phyloP scores from a whole-genome alignment of 2,113 vertebrate genomes.

The Forbesichthys papilliferus region DNA sequence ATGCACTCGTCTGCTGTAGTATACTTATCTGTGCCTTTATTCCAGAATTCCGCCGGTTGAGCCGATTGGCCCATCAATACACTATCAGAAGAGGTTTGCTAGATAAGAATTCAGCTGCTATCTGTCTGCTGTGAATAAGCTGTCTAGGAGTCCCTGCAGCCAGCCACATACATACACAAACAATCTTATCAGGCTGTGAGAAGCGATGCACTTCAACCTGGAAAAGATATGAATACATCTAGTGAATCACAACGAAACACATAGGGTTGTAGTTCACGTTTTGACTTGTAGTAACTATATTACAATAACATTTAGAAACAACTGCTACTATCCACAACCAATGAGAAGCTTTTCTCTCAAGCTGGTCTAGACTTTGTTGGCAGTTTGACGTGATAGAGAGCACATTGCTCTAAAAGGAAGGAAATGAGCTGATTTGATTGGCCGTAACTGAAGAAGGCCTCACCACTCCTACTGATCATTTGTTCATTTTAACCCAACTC shows the following conservation, averaged over 20 bases:
- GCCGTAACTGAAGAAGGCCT: too few relatives aligned
- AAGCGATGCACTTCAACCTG: slow-evolving; percentile 41
- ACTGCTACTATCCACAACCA: background rate
- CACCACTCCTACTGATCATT: too few relatives aligned
- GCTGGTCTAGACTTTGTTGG: too few relatives aligned
- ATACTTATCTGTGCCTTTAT: slow-evolving; percentile 66
- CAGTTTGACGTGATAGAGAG: too few relatives aligned
- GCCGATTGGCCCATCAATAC: slow-evolving; percentile 72
- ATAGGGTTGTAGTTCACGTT: slow-evolving; percentile 50
- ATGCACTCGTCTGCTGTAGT: slow-evolving; percentile 30
- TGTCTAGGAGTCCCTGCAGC: slow-evolving; percentile 63
- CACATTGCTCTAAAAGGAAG: too few relatives aligned
- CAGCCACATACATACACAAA: slow-evolving; percentile 15
- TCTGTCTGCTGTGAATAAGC: slow-evolving; percentile 70
- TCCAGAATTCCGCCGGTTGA: slow-evolving; percentile 67
- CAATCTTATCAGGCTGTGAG: slow-evolving; percentile 47
- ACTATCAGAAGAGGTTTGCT: slow-evolving; percentile 65
- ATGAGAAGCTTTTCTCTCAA: too few relatives aligned
- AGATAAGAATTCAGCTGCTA: slow-evolving; percentile 69
- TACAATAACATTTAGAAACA: slow-evolving; percentile 14
- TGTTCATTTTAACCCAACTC: too few relatives aligned
- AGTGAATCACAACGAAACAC: slow-evolving; percentile 52
- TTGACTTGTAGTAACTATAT: slow-evolving; percentile 10
- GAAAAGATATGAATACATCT: slow-evolving; percentile 55
- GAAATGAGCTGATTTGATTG: too few relatives aligned